phyloP scores from a whole-genome alignment of 1,140 invertebrate genomes.

The Drosophila sp. region DNA sequence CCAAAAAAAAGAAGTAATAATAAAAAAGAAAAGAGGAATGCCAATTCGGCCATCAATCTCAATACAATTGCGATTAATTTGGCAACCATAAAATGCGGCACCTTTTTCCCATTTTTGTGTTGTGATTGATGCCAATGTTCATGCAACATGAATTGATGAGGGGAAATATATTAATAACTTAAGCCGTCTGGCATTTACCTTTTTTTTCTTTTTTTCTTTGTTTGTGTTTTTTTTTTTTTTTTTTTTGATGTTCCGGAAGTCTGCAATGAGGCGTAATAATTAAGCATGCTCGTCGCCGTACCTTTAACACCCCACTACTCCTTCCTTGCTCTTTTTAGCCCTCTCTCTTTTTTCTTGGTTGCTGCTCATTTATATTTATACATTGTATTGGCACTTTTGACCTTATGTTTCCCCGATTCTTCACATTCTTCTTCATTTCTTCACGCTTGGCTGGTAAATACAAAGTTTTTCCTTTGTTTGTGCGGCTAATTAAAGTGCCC shows the following conservation, averaged over 20 bases:
- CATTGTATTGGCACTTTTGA: conserved; percentile 75
- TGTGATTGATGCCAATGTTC: conserved; percentile 58
- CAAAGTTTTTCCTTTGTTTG: conserved; percentile 63
- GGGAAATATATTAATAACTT: conserved; percentile 63
- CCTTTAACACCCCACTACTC: neutral
- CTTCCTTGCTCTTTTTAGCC: neutral
- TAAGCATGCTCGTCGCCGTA: conserved; percentile 33
- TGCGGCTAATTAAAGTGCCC: conserved; percentile 70
- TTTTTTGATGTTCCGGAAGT: conserved; percentile 10
- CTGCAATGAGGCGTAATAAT: conserved; percentile 62
- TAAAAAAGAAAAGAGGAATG: conserved; percentile 21
- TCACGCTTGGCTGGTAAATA: conserved; percentile 20
- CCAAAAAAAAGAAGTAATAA: neutral
- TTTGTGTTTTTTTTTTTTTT: neutral
- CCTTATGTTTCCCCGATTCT: conserved; percentile 45
- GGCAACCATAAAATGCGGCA: conserved; percentile 36
- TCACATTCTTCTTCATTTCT: conserved; percentile 26
- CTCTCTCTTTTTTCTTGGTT: neutral
- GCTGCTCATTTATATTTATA: conserved; percentile 65
- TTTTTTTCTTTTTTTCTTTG: neutral
- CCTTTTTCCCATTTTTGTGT: conserved; percentile 8
- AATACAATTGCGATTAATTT: conserved; percentile 70
- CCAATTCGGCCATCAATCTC: conserved; percentile 56
- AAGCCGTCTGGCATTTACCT: conserved; percentile 56
- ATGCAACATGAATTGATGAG: conserved; percentile 2